Evolutionary conservation across 2,888 invertebrate genomes (phyloP).

Genomic region (Perdita meconis): DNA sequence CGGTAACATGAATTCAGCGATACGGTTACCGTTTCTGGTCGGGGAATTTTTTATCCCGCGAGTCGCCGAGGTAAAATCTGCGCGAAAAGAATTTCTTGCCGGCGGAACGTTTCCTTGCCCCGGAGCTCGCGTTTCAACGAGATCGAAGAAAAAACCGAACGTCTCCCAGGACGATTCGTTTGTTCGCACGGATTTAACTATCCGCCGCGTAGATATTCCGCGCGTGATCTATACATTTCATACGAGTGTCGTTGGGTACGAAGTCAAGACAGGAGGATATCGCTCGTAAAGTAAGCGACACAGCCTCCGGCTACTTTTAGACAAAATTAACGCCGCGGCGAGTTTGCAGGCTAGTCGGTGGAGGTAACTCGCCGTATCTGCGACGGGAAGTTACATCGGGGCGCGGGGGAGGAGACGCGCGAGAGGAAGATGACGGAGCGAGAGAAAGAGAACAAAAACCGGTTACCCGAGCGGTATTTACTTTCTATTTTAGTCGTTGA

Average conservation of each 20-base stretch:
- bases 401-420: not conserved
- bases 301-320: conserved; percentile 52
- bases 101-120: not conserved
- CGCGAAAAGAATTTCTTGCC: not conserved
- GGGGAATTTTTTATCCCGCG: conserved; percentile 8
- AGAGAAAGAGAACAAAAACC: conserved; percentile 1
- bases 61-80: not conserved
- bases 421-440: not conserved
- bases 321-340: conserved; percentile 62
- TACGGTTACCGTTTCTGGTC: not conserved
- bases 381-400: conserved; percentile 45
- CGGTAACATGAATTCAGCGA: conserved; percentile 3
- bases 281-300: conserved; percentile 66
- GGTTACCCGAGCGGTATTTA: conserved; percentile 43
- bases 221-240: conserved; percentile 19
- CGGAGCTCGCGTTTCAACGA: too few relatives aligned
- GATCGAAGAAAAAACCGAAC: too few relatives aligned
- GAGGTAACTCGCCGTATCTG: conserved; percentile 58
- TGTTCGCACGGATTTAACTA: conserved; percentile 38
- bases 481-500: conserved; percentile 50
- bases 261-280: conserved; percentile 68
- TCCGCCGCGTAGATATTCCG: conserved; percentile 2
- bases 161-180: too few relatives aligned
- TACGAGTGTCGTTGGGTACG: conserved; percentile 48
- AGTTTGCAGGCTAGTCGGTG: conserved; percentile 62